Evolutionary conservation across 2,888 invertebrate species (phyloP).

Genomic region (Acleris cristana): DNA sequence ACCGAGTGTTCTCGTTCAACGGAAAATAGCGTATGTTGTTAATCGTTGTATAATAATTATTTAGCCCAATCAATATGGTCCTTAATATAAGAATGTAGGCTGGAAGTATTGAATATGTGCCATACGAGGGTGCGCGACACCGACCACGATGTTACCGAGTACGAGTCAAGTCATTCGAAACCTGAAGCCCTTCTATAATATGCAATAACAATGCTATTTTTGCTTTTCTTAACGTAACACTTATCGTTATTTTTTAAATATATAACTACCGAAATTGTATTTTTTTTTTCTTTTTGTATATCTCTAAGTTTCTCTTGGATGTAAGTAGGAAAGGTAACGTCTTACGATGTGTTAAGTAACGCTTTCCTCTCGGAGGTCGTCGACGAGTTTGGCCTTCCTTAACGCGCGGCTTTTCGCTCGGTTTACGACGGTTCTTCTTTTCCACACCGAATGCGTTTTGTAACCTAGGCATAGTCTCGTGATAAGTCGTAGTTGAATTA

Average conservation of each 20-base stretch:
- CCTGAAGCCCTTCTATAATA: slow-evolving; percentile 68
- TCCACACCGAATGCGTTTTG: slow-evolving; percentile 8
- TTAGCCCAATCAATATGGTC: slow-evolving; percentile 65
- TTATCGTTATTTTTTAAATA: slow-evolving; percentile 68
- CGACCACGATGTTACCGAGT: slow-evolving; percentile 73
- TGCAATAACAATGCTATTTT: slow-evolving; percentile 74
- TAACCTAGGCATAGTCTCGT: slow-evolving; percentile 20
- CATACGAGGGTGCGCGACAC: slow-evolving; percentile 76
- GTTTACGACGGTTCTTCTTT: slow-evolving; percentile 16
- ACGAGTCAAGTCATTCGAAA: slow-evolving; percentile 47
- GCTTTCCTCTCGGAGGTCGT: slow-evolving; percentile 52
- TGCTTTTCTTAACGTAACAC: slow-evolving; percentile 70
- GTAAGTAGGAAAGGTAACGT: slow-evolving; percentile 67
- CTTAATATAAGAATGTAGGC: slow-evolving; percentile 77
- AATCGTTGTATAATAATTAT: slow-evolving; percentile 50
- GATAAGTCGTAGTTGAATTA: slow-evolving; percentile 3
- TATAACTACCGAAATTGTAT: slow-evolving; percentile 64
- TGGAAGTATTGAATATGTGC: slow-evolving; percentile 71
- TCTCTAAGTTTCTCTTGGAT: slow-evolving; percentile 69
- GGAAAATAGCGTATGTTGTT: slow-evolving; percentile 29
- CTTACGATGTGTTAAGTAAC: slow-evolving; percentile 48
- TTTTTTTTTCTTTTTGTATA: slow-evolving; percentile 61
- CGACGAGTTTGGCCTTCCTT: slow-evolving; percentile 38
- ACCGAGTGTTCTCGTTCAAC: slow-evolving; percentile 5
- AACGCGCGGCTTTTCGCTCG: slow-evolving; percentile 4